These are phyloP conservation scores for Adelosebastes latens DNA, from an alignment of 2,797 vertebrate species.

Conservation along the genomic window DNA sequence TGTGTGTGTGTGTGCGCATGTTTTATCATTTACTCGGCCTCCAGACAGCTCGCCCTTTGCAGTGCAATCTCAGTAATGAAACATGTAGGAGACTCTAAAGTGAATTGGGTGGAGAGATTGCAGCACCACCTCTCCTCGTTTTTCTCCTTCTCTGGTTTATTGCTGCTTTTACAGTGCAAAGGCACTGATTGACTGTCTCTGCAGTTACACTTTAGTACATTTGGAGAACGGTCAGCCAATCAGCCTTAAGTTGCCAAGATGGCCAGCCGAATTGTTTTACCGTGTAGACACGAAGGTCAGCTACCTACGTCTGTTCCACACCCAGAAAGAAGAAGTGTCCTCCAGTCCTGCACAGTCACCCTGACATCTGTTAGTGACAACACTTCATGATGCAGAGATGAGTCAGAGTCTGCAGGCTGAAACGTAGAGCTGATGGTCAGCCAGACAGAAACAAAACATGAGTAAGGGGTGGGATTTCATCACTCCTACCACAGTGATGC, in stretches of 20 bases:
- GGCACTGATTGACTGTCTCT: conserved; percentile 39
- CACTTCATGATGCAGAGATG: conserved; percentile 35
- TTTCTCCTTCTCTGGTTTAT: conserved; percentile 48
- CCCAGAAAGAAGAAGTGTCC: neutral
- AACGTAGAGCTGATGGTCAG: conserved; percentile 13
- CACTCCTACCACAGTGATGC: neutral
- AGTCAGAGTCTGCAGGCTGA: conserved; percentile 55
- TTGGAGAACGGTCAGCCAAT: conserved; percentile 19
- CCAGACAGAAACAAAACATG: neutral
- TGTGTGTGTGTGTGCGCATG: neutral
- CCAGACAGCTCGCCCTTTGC: conserved; percentile 45
- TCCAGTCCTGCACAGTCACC: conserved; percentile 19
- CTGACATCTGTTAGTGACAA: conserved; percentile 31
- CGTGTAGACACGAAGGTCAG: conserved; percentile 29
- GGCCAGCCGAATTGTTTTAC: conserved; percentile 9
- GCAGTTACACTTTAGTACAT: conserved; percentile 46
- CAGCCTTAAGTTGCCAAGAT: neutral
- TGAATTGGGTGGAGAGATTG: conserved; percentile 57
- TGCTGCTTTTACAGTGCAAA: conserved; percentile 32
- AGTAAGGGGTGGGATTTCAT: conserved; percentile 4
- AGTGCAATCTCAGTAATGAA: conserved; percentile 76
- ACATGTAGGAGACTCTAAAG: conserved; percentile 47
- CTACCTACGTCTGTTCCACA: neutral
- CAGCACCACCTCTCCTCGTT: conserved; percentile 9
- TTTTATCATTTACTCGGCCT: conserved; percentile 34